Evolutionary conservation across 1,140 invertebrate genomes (phyloP), one percentile per base, ranked within the genome.

Genomic region (Bicyclus anynana): DNA sequence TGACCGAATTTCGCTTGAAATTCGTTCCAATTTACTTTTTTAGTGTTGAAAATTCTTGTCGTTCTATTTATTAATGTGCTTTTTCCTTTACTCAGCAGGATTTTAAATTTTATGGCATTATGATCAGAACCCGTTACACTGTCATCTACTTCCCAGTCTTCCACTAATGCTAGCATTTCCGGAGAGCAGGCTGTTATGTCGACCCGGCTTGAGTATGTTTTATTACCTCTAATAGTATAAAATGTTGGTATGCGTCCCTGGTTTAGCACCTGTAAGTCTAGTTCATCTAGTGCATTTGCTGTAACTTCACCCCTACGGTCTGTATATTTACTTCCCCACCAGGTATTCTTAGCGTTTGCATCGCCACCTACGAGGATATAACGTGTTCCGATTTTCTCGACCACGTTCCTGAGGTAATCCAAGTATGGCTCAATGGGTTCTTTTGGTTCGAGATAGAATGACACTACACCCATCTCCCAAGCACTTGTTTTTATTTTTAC

Each of bases 211-310:
- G 49, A 20, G 23, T 23, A 64, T 7, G 2, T 9, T 9, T 26
- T 59, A 2, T 38, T 46, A 1, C 62, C 63, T 21, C 66, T 59
- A 12, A 62, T 27, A 1, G 59, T 61, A 17, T 65, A 42, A 37
- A 63, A 72, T 0, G 62, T 73, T 0, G 70, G 70, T 0, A 9
- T 53, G 7, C 13, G 14, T 12, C 67, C 67, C 9, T 48, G 5
- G 21, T 72, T 69, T 0, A 72, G 23, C 3, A 67, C 16, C 7
- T 65, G 33, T 2, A 65, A 14, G 7, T 35, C 62, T 26, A 53
- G 2, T n/a, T 65, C 59, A 7, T 59, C 42, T 1, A 69, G 26
- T 9, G 37, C 10, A 2, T 20, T 47, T 0, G 12, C n/a, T 12
- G 65, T 1, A 7, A 10, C 35, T 7, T 59, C 23, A 1, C 65